Evolutionary conservation across 2,113 vertebrate genomes (phyloP), one percentile per base, ranked within the genome.

Genomic region (Natator depressus): DNA sequence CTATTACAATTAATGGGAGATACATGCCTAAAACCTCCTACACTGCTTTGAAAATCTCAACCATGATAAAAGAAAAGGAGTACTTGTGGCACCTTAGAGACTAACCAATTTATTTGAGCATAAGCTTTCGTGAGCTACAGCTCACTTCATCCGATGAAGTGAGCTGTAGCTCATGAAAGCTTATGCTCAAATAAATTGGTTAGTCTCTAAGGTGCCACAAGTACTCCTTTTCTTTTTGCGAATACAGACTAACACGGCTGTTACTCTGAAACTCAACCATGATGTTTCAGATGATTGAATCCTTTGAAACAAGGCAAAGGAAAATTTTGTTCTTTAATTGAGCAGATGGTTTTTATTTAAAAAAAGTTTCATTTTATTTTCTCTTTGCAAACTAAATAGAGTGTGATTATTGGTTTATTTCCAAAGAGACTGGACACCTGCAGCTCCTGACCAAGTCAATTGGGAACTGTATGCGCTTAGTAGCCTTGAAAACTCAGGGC

Each of bases 1-100:
- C 25, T 78, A 38, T 75, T 47, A 25, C 46, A 78, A 78, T 14
- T 46, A 78, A 78, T 47, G 75, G 42, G 47, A 72, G 35, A 38
- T 38, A 5, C 65, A 16, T 82, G 51, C 51, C 86, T 93, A 7
- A 35, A 84, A 51, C 85, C 29, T 62, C 82, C 91, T 76, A 78
- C 46, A 17, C 25, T 80, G 13, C 42, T 92, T 89, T 86, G 82
- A 47, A 4, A 53, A 89, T 72, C 25, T 20, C 53, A 80, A 14
- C 31, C 27, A 89, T 86, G 65, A 76, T 0, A n/a, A n/a, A n/a
- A n/a, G n/a, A n/a, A n/a, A n/a, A n/a, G n/a, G n/a, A n/a, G n/a
- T n/a, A n/a, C n/a, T n/a, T n/a, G n/a, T n/a, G n/a, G n/a, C n/a
- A n/a, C n/a, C n/a, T n/a, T n/a, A n/a, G n/a, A n/a, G n/a, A n/a